Evolutionary conservation across 2,888 invertebrate genomes (phyloP).

Genomic region (Clusia tigrina): DNA sequence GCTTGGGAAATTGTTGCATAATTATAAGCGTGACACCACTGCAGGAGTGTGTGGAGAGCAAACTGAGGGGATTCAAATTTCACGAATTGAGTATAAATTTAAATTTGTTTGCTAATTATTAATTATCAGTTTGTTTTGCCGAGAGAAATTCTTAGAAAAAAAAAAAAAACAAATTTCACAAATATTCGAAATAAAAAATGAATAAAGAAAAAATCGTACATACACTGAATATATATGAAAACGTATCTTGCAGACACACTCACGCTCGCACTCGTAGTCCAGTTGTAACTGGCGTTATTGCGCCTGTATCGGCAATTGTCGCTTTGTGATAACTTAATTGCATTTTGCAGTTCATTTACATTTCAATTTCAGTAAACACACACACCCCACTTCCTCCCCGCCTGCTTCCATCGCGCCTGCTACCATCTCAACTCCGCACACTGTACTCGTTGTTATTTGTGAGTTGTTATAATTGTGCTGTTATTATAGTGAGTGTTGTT

Average conservation of each 20-base stretch:
- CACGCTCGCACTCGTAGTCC: background rate
- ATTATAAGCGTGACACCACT: background rate
- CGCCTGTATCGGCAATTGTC: background rate
- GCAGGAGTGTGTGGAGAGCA: background rate
- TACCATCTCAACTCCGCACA: background rate
- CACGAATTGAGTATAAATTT: too few species aligned
- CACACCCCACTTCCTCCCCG: background rate
- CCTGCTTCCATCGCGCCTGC: background rate
- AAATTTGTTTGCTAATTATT: background rate
- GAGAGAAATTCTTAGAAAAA: background rate
- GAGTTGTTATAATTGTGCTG: background rate
- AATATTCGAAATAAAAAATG: background rate
- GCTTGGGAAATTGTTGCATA: background rate
- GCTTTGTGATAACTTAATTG: slow-evolving; percentile 28
- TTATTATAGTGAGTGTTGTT: background rate
- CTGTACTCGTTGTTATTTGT: background rate
- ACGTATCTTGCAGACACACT: background rate
- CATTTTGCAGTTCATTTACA: slow-evolving; percentile 56
- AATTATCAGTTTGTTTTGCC: background rate
- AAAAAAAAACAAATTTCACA: background rate
- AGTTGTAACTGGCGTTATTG: too few species aligned
- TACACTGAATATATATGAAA: background rate
- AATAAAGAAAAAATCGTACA: too few species aligned
- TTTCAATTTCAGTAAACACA: slow-evolving; percentile 46
- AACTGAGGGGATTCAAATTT: too few species aligned